Conservation (phyloP, 2,888 invertebrate genomes). For the Meteorus cinctellus region DNA sequence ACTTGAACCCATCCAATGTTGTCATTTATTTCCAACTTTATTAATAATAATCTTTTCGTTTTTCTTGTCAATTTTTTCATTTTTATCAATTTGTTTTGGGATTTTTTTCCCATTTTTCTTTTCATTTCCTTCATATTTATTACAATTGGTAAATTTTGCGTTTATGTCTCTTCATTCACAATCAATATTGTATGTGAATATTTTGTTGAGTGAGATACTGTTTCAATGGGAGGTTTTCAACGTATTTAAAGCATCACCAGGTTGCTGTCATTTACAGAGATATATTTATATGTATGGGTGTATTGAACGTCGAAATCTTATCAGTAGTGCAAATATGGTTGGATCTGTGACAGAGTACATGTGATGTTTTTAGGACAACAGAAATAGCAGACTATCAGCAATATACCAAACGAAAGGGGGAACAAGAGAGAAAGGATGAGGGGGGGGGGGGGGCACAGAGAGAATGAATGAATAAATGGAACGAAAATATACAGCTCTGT, state of each 20-base stretch:
- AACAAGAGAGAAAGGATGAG: neutral
- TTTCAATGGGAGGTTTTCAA: neutral
- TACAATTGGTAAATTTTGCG: neutral
- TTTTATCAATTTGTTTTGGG: too few relatives aligned
- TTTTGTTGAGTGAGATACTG: neutral
- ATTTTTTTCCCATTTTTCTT: neutral
- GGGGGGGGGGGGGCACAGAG: neutral
- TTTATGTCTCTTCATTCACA: neutral
- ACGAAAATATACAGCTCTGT: too few relatives aligned
- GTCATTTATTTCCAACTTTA: constrained; percentile 22
- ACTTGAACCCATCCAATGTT: constrained; percentile 11
- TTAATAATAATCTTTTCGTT: constrained; percentile 2
- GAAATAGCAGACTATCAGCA: constrained; percentile 13
- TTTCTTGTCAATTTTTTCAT: neutral
- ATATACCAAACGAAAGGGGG: neutral
- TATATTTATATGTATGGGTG: neutral
- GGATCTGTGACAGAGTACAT: constrained; percentile 22
- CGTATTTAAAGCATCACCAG: neutral
- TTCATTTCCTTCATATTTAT: neutral
- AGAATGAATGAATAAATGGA: neutral
- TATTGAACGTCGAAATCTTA: constrained; percentile 43
- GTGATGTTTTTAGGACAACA: constrained; percentile 32
- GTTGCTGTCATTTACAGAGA: neutral
- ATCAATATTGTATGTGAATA: neutral
- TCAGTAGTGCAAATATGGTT: constrained; percentile 38